Percentiles rank a stretch among this genome's conserved stretches.
These are phyloP conservation scores for Tympanoctomys barrerae DNA, from an alignment of 2,797 vertebrate genomes.

Conservation along the genomic window DNA sequence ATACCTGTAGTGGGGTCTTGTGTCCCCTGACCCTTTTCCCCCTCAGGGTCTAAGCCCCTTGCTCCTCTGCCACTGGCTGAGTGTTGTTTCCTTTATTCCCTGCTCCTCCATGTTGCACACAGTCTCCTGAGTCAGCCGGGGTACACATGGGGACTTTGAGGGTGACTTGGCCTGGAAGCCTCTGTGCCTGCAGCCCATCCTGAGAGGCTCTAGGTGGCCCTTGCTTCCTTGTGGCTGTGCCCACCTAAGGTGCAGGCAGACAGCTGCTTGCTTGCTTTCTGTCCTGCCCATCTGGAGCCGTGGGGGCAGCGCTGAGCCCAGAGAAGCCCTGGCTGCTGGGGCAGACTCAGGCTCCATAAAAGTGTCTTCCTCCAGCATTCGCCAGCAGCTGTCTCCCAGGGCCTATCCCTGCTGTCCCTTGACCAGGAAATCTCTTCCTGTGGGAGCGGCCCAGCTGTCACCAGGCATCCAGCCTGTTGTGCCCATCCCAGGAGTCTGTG, in stretches of 20 bases:
- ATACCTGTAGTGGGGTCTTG: not conserved
- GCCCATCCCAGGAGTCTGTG: not conserved
- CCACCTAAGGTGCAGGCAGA: not conserved
- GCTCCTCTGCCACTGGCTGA: not conserved
- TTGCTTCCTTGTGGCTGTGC: not conserved
- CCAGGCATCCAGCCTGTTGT: not conserved
- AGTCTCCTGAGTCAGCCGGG: not conserved
- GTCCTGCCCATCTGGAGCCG: not conserved
- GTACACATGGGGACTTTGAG: not conserved
- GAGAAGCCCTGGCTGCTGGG: not conserved
- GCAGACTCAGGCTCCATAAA: not conserved
- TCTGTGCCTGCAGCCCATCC: not conserved
- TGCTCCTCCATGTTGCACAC: not conserved
- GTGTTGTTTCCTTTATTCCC: no score
- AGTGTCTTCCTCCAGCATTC: not conserved
- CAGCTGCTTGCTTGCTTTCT: not conserved
- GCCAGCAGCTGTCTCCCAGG: not conserved
- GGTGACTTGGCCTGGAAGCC: not conserved
- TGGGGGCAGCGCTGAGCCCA: not conserved
- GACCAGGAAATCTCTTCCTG: not conserved
- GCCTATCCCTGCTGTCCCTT: not conserved
- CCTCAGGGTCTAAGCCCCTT: not conserved
- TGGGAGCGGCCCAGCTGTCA: not conserved
- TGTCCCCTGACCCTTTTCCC: not conserved
- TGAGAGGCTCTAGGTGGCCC: not conserved